Evolutionary conservation across 2,797 vertebrate genomes (phyloP).

Genomic region (Betta splendens): DNA sequence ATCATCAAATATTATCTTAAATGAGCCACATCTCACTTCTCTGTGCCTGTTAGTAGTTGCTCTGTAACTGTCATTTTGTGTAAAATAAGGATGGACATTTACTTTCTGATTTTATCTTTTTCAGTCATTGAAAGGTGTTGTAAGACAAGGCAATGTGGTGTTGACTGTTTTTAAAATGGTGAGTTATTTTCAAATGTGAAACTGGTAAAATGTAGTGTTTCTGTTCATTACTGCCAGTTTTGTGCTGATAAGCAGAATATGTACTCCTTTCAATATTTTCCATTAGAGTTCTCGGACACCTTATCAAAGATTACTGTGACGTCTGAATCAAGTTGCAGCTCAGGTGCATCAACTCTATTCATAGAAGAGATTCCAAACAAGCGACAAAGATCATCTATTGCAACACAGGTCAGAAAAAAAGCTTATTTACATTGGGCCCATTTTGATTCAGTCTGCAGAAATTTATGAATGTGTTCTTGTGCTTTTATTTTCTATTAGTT

Average conservation of each 20-base stretch:
- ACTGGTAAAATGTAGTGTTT: no score
- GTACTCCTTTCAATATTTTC: no score
- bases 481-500: conserved; percentile 11
- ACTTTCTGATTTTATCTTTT: no score
- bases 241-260: no score
- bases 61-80: no score
- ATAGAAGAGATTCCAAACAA: not conserved
- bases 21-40: no score
- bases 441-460: conserved; percentile 7
- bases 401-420: conserved; percentile 22
- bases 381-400: not conserved
- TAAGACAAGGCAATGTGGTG: no score
- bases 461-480: conserved; percentile 12
- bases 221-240: no score
- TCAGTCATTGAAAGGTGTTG: not conserved
- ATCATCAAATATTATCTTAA: no score
- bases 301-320: not conserved
- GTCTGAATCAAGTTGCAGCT: not conserved
- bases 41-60: no score
- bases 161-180: not conserved
- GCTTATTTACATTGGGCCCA: not conserved
- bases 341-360: not conserved
- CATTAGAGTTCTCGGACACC: not conserved
- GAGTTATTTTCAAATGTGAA: no score
- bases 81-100: no score